A percentile compares a stretch with the other conserved stretches of the same genome.
These are phyloP conservation scores for Puffinus mauretanicus DNA, from an alignment of 2,113 vertebrate species.

Conservation along the genomic window DNA sequence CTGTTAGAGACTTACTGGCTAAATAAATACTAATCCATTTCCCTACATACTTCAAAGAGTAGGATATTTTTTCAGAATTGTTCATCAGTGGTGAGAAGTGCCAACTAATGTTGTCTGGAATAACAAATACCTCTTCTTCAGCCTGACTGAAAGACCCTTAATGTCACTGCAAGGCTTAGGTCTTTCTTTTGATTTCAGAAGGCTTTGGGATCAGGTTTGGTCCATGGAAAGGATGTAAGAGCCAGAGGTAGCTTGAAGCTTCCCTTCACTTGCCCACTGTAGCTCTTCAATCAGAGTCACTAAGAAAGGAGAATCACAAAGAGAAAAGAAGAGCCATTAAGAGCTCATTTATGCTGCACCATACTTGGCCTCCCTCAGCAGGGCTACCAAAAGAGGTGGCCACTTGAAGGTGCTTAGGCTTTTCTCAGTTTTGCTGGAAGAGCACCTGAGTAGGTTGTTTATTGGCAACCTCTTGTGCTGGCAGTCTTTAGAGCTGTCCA, in stretches of 20 bases:
- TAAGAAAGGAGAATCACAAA: not conserved
- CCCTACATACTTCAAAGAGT: not conserved
- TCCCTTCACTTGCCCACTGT: not conserved
- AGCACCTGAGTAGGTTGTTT: not conserved
- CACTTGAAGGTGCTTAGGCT: not conserved
- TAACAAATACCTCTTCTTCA: not conserved
- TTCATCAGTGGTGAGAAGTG: not conserved
- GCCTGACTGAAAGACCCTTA: not conserved
- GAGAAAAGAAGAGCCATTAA: not conserved
- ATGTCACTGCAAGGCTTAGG: not conserved
- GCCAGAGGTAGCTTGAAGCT: not conserved
- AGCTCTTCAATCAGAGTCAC: not conserved
- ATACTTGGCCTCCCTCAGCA: not conserved
- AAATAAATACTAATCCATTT: not conserved
- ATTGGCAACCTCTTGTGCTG: not conserved
- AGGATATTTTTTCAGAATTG: not conserved
- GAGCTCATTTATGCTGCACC: not conserved
- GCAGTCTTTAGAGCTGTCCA: not conserved
- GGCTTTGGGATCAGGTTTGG: not conserved
- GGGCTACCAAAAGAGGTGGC: not conserved
- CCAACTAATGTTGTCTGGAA: not conserved
- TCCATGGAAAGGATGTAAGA: not conserved
- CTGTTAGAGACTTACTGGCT: not conserved
- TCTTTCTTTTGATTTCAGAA: not conserved
- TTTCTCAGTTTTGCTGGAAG: not conserved